Conservation (phyloP, 2,797 vertebrate species). For the Myioborus melanocephalus region DNA sequence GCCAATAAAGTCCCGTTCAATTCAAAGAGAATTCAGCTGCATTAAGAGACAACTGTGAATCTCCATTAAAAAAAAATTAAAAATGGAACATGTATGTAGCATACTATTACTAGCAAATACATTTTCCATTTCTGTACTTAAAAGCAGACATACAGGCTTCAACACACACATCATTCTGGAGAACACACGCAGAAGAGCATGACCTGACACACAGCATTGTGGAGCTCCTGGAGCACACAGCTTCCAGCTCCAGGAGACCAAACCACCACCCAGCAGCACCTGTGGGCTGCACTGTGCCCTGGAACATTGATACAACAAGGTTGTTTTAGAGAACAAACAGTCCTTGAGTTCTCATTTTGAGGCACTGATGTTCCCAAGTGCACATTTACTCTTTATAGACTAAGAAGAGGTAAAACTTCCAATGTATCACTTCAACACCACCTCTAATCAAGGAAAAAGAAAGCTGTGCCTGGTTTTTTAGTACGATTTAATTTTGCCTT, state of each 20-base stretch:
- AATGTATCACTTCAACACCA: not conserved
- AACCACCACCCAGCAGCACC: not conserved
- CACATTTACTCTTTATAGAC: not conserved
- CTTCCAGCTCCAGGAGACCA: not conserved
- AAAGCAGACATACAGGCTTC: not conserved
- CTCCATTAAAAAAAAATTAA: not conserved
- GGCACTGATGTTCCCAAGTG: not conserved
- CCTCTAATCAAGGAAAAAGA: not conserved
- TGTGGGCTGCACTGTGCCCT: not conserved
- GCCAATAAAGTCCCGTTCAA: not conserved
- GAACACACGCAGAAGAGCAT: not conserved
- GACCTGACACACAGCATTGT: not conserved
- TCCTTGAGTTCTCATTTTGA: not conserved
- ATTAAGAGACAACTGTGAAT: not conserved
- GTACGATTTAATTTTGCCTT: not conserved
- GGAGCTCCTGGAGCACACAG: not conserved
- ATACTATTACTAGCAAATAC: not conserved
- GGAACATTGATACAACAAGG: not conserved
- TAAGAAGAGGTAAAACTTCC: not conserved
- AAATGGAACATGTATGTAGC: accelerated
- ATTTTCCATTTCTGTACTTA: not conserved
- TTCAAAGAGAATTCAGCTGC: not conserved
- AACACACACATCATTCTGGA: not conserved
- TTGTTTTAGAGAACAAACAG: not conserved
- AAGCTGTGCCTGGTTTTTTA: not conserved